Conservation (phyloP, 2,888 invertebrate genomes). For the Lasioglossum oenotherae region DNA sequence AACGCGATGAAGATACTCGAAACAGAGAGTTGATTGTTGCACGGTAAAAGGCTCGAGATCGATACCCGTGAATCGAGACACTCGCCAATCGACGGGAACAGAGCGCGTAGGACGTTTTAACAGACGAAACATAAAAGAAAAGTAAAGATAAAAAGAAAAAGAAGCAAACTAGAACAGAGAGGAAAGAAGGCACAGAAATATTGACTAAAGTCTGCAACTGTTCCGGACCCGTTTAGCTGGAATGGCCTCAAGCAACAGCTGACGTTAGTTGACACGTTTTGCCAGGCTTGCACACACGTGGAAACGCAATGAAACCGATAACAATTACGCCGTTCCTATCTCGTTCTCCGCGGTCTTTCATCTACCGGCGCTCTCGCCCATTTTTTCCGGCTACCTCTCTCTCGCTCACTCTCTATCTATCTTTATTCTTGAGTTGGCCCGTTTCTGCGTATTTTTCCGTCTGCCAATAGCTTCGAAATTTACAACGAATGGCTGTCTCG, state of each 20-base stretch:
- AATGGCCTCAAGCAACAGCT: slow-evolving; percentile 84
- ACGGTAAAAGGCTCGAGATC: slow-evolving; percentile 12
- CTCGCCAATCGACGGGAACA: slow-evolving; percentile 39
- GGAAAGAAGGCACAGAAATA: slow-evolving; percentile 59
- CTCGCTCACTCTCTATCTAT: not conserved
- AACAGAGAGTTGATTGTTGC: slow-evolving; percentile 28
- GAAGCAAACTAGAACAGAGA: slow-evolving; percentile 48
- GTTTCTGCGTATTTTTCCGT: not conserved
- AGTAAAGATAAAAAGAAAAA: slow-evolving; percentile 28
- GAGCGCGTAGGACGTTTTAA: slow-evolving; percentile 4
- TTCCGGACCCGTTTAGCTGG: slow-evolving; percentile 79
- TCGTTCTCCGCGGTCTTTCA: slow-evolving; percentile 57
- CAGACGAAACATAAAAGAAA: slow-evolving; percentile 20
- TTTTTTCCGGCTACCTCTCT: slow-evolving; percentile 27
- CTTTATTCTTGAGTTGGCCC: not conserved
- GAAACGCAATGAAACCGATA: slow-evolving; percentile 62
- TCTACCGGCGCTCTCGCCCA: slow-evolving; percentile 54
- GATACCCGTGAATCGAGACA: slow-evolving; percentile 11
- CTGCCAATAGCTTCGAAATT: not conserved
- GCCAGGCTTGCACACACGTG: slow-evolving; percentile 73
- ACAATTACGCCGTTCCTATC: slow-evolving; percentile 65
- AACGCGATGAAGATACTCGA: slow-evolving; percentile 18
- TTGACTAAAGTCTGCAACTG: slow-evolving; percentile 70
- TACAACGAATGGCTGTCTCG: not conserved
- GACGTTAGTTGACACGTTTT: slow-evolving; percentile 82